Evolutionary conservation across 1,140 invertebrate species (phyloP), one percentile per base, ranked within the genome.

Genomic region (Bombus pyrosoma): DNA sequence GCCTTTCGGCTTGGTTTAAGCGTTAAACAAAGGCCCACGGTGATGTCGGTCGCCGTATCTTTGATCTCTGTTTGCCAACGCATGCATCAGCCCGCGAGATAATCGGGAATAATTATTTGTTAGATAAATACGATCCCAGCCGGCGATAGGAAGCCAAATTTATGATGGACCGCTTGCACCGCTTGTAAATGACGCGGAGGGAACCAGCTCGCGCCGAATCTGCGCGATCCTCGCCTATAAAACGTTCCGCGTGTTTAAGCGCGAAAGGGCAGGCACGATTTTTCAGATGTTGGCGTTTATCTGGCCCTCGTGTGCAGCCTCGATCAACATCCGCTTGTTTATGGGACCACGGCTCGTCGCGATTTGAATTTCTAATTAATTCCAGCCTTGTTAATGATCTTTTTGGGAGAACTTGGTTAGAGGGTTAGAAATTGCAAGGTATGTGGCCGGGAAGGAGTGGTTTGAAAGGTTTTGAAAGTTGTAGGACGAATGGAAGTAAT

Each of bases 91-190:
- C 77, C 87, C 57, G 41, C 86, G 80, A 90, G 93, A 94, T 93
- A 93, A 94, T 93, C 91, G 88, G 87, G 90, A 93, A 95, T 94
- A 94, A 95, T 94, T 93, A 94, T 93, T 94, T 90, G 90, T 93
- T 94, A 93, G 93, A 95, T 94, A 94, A 94, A 93, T 91, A 91
- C 86, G 93, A 94, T 94, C 90, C 89, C 81, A 89, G 87, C 73
- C 86, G 84, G 87, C 87, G 93, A 94, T 94, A 94, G 91, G 86
- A 78, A 68, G 86, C 75, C 82, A 87, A 91, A 93, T 93, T 93
- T 93, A 93, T 92, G 91, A 91, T 88, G 90, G 87, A 87, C 87
- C 89, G 83, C 86, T 89, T 90, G 87, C 87, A 83, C 86, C 79
- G 81, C 82, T 87, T 89, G 89, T 86, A 89, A 91, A 90, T 91